Conservation (phyloP, 2,888 invertebrate genomes). For the Temnothorax unifasciatus region DNA sequence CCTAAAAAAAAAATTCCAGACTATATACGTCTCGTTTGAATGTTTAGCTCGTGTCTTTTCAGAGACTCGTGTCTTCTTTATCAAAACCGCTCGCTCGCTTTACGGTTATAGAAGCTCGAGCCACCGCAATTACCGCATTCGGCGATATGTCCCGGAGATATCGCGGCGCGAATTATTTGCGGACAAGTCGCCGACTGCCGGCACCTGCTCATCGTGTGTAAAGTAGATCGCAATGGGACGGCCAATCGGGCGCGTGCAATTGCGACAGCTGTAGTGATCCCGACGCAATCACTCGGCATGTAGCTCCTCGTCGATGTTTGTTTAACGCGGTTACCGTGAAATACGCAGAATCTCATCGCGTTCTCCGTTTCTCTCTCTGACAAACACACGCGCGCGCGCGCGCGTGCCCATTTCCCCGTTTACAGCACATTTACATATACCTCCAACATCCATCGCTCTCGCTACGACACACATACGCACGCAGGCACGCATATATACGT, state of each 20-base stretch:
- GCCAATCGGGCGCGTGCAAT: constrained; percentile 66
- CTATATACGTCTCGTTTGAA: not conserved
- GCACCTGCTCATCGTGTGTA: constrained; percentile 61
- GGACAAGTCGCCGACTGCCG: constrained; percentile 53
- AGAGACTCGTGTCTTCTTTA: not conserved
- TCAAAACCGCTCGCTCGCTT: not conserved
- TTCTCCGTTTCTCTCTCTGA: not conserved
- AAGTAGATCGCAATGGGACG: constrained; percentile 54
- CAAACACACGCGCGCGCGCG: not conserved
- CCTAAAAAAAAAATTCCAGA: no score
- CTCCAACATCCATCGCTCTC: constrained; percentile 4
- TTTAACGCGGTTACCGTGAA: constrained; percentile 68
- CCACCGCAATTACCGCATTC: constrained; percentile 33
- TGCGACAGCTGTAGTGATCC: constrained; percentile 60
- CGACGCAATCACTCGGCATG: constrained; percentile 66
- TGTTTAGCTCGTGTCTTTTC: not conserved
- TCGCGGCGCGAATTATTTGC: constrained; percentile 61
- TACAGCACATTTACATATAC: constrained; percentile 11
- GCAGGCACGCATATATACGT: not conserved
- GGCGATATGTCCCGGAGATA: constrained; percentile 24
- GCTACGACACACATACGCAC: not conserved
- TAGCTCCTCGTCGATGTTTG: constrained; percentile 58
- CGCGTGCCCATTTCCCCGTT: not conserved
- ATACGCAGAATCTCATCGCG: constrained; percentile 58
- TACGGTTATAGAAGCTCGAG: not conserved